Conservation (phyloP, 2,888 invertebrate genomes). For the Fragum whitleyi region DNA sequence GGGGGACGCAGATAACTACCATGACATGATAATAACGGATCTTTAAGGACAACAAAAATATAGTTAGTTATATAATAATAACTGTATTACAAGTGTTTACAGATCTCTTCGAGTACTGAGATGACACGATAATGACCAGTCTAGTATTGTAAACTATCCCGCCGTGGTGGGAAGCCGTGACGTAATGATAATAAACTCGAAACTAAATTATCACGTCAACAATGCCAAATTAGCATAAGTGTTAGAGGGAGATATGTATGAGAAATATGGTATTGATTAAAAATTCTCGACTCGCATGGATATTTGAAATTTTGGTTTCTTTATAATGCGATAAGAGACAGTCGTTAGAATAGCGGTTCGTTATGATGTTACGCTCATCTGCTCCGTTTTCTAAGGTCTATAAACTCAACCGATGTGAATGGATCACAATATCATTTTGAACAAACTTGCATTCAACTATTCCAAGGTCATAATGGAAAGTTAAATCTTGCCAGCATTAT, state of each 20-base stretch:
- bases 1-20: not conserved
- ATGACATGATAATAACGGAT: not conserved
- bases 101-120: not conserved
- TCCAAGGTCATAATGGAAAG: too few relatives aligned
- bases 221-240: conserved; percentile 1
- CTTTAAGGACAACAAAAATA: not conserved
- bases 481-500: too few relatives aligned
- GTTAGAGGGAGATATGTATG: not conserved
- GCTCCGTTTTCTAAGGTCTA: too few relatives aligned
- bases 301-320: too few relatives aligned
- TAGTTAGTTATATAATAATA: not conserved
- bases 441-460: too few relatives aligned
- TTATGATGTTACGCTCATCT: too few relatives aligned
- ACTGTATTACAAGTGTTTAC: not conserved
- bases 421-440: too few relatives aligned
- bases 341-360: too few relatives aligned
- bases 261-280: not conserved
- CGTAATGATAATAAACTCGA: not conserved
- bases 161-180: not conserved
- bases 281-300: too few relatives aligned
- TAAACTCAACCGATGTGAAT: too few relatives aligned
- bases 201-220: not conserved
- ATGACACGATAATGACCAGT: not conserved
- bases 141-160: not conserved
- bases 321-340: too few relatives aligned